A percentile compares a stretch with the other conserved stretches of the same genome.
Conservation (phyloP, 2,888 invertebrate genomes). For the Clepsis dumicolana region DNA sequence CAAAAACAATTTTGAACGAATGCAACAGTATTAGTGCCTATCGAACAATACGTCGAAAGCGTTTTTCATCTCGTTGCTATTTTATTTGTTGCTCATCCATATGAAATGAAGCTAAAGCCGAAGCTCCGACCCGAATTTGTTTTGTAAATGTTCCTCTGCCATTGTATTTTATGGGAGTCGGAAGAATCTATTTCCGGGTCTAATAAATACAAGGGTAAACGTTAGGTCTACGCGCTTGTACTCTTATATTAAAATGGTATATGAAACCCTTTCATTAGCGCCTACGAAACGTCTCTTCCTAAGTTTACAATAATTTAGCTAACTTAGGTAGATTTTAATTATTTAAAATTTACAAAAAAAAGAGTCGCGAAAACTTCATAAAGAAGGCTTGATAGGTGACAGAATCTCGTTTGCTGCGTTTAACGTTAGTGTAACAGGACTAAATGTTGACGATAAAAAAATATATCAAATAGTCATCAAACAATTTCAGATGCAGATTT, state of each 20-base stretch:
- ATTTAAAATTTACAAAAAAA: too few relatives aligned
- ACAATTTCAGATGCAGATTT: neutral
- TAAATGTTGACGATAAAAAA: too few relatives aligned
- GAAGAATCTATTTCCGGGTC: slow-evolving; percentile 37
- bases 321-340: neutral
- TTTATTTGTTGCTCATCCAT: slow-evolving; percentile 31
- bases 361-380: too few relatives aligned
- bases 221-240: slow-evolving; percentile 3
- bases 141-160: slow-evolving; percentile 38
- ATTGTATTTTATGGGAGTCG: slow-evolving; percentile 37
- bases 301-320: neutral
- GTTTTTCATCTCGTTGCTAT: slow-evolving; percentile 24
- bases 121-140: slow-evolving; percentile 37
- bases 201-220: slow-evolving; percentile 30
- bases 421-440: too few relatives aligned
- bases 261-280: neutral
- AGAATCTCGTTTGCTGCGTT: too few relatives aligned
- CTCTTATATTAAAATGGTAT: neutral
- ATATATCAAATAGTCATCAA: neutral
- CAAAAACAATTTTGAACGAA: neutral
- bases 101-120: slow-evolving; percentile 35
- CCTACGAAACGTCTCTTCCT: neutral
- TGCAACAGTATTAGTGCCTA: neutral
- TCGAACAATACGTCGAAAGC: slow-evolving; percentile 18
- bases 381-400: too few relatives aligned